Evolutionary conservation across 2,797 vertebrate genomes (phyloP), one percentile per base, ranked within the genome.

Genomic region (Helostoma temminkii): DNA sequence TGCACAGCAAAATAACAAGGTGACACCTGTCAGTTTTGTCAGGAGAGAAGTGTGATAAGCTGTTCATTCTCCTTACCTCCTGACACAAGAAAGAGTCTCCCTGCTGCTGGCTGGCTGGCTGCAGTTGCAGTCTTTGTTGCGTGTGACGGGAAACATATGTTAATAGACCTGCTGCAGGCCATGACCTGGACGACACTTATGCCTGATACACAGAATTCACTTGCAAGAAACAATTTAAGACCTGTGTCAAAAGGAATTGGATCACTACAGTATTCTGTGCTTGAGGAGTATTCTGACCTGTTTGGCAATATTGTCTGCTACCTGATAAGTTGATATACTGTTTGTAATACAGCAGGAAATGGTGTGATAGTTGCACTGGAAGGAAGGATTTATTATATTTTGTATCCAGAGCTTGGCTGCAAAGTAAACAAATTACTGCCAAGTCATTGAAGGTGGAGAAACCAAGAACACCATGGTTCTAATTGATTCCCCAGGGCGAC

Each of bases 401-500:
- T 47, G 54, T 34, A 69, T 63, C 56, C 67, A 69, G 37, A 45
- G 72, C 66, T 82, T 30, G 58, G 64, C 73, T 84, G 85, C 55
- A 82, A 88, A 90, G 89, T 90, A 89, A 93, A 92, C 85, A 86
- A 83, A 90, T 90, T 83, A 88, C 71, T 80, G 69, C 66, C 70
- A 73, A 88, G 80, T 83, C 80, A 88, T 63, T 66, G 62, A 83
- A 71, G 74, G 74, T 75, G 74, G 80, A 83, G 85, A 83, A 83
- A 68, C 52, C 71, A 53, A 74, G 80, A 74, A 21, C 69, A 58
- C 70, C 59, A 41, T 57, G 64, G 60, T 82, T 83, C 83, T 92
- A 92, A 92, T 93, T 89, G 86, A 90, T 85, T 88, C 92, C 87
- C 86, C 14, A 1, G 78, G 79, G 90, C 67, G 28, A 16, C 55